Conservation (phyloP, 2,113 vertebrate genomes). For the Thalassoma bifasciatum region DNA sequence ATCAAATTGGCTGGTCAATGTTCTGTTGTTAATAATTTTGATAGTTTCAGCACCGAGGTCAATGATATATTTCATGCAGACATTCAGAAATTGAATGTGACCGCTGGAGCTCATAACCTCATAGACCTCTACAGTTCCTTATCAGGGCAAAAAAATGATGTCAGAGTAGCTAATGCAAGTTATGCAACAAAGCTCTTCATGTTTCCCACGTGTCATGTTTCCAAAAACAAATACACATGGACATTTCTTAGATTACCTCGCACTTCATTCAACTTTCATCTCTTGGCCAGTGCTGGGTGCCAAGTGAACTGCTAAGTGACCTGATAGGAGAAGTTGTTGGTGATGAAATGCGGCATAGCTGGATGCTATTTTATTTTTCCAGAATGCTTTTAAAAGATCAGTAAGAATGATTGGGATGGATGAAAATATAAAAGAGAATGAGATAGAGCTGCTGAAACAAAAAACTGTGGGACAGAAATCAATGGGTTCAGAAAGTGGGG, state of each 20-base stretch:
- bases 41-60: not conserved
- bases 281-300: conserved; percentile 24
- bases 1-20: too few species aligned
- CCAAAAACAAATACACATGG: conserved; percentile 45
- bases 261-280: conserved; percentile 42
- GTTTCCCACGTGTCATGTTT: conserved; percentile 48
- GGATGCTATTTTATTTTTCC: conserved; percentile 38
- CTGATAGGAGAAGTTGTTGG: conserved; percentile 46
- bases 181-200: conserved; percentile 51
- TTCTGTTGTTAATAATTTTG: not conserved
- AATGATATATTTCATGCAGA: not conserved
- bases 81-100: conserved; percentile 20
- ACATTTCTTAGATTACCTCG: conserved; percentile 55
- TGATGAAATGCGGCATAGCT: conserved; percentile 47
- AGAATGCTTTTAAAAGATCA: not conserved
- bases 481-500: not conserved
- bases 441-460: not conserved
- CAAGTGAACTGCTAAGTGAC: conserved; percentile 37
- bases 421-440: not conserved
- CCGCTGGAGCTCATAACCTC: conserved; percentile 7
- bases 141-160: conserved; percentile 49
- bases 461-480: not conserved
- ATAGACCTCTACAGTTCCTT: conserved; percentile 48
- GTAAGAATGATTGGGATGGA: not conserved
- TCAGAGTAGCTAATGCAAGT: conserved; percentile 5